Evolutionary conservation across 2,888 invertebrate genomes (phyloP), one percentile per base, ranked within the genome.

Genomic region (Odontocerum albicorne): DNA sequence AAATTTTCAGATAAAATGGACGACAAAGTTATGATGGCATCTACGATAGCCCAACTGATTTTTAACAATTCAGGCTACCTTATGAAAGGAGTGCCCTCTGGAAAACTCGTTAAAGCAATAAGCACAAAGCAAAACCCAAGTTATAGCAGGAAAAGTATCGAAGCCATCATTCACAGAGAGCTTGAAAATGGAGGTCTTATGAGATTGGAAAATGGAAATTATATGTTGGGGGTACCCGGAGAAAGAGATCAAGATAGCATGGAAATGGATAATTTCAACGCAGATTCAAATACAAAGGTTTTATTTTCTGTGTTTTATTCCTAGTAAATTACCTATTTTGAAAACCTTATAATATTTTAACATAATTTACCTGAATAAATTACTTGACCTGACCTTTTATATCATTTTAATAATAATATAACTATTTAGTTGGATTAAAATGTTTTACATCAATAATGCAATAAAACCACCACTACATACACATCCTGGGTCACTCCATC

Each of bases 41-140:
- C 84, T 60, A 86, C 87, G 16, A 84, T 88, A 59, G 85, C 86
- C 46, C 85, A 87, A 65, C 73, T 88, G 22, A 84, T 88, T 59
- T 82, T 85, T 62, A 81, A 83, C 65, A 87, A 88, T 66, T 86
- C 87, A 49, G 86, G 83, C 69, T 87, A 84, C 65, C 73, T 86
- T 54, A 84, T 86, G 68, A 80, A 83, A 68, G 88, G 88, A 15
- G 85, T 89, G 56, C 85, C 86, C n/a, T 82, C 83, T 56, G 75
- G 76, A 50, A 84, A 86, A 64, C 76, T 89, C 56, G 79, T 87
- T 22, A 80, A 78, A 65, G 84, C 85, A 64, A 79, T 87, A 53
- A 72, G 82, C 27, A 77, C 81, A 6, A 86, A 85, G 67, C 85
- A 86, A 56, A 81, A 74, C 13, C 75, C 84, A 2, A 77, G 82